Evolutionary conservation across 1,140 invertebrate species (phyloP).

Genomic region (Cheumatopsyche charites): DNA sequence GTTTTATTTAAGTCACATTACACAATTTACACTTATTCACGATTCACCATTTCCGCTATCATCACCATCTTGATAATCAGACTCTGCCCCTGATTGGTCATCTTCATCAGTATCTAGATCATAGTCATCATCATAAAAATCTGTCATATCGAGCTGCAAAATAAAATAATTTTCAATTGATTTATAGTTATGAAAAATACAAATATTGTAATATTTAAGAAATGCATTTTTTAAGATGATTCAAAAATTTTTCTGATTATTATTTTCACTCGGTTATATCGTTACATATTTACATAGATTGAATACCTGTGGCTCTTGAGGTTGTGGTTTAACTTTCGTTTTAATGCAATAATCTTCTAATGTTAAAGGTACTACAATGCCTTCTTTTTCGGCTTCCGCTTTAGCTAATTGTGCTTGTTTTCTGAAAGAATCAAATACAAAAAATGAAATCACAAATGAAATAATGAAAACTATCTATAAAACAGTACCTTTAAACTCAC

Average conservation of each 20-base stretch:
- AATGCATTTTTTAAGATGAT: no score
- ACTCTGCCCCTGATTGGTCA: constrained; percentile 67
- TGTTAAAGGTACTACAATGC: constrained; percentile 95
- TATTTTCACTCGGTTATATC: no score
- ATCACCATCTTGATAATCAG: constrained; percentile 74
- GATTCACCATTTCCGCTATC: constrained; percentile 81
- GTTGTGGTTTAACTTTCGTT: constrained; percentile 79
- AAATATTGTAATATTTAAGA: no score
- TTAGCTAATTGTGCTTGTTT: constrained; percentile 96
- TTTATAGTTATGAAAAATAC: no score
- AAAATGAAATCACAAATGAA: background rate
- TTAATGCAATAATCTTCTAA: constrained; percentile 98
- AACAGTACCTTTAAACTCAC: constrained; percentile 60
- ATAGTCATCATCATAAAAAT: constrained; percentile 94
- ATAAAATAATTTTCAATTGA: constrained; percentile 13
- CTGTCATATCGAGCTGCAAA: constrained; percentile 80
- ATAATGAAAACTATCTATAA: background rate
- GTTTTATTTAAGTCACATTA: constrained; percentile 34
- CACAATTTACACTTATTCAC: constrained; percentile 52
- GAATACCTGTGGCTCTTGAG: constrained; percentile 68
- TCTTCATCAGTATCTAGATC: constrained; percentile 78
- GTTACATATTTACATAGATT: background rate
- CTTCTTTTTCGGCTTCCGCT: constrained; percentile 94
- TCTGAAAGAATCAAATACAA: constrained; percentile 62
- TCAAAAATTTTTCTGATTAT: no score